Percentiles rank a stretch among this genome's conserved stretches.
Evolutionary conservation across 92 coral and sea anemone species (phyloP).

Genomic region (Epizoanthus scotinus): DNA sequence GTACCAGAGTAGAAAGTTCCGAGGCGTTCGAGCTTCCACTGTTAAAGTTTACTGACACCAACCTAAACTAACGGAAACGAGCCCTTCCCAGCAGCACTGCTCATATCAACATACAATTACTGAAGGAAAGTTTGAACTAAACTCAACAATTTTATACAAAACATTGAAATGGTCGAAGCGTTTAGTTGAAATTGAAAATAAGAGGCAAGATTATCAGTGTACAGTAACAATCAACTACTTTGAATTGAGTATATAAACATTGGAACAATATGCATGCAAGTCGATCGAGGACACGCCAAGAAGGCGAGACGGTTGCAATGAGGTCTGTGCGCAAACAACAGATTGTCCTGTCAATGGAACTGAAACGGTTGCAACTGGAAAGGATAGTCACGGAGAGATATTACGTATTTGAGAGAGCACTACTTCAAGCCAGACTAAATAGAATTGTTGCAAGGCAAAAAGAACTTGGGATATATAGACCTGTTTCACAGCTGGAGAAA

Average conservation of each 20-base stretch:
- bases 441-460: slow-evolving; percentile 72
- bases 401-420: slow-evolving; percentile 74
- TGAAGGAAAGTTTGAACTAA: too few relatives aligned
- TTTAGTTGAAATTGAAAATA: too few relatives aligned
- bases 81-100: too few relatives aligned
- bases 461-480: slow-evolving; percentile 73
- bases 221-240: too few relatives aligned
- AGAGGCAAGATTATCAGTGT: too few relatives aligned
- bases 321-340: slow-evolving; percentile 88
- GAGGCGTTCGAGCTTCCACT: too few relatives aligned
- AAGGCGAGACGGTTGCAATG: slow-evolving; percentile 68
- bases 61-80: too few relatives aligned
- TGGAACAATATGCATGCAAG: background rate
- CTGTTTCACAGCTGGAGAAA: slow-evolving; percentile 28
- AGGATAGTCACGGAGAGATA: slow-evolving; percentile 74
- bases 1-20: too few relatives aligned
- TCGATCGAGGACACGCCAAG: slow-evolving; percentile 1
- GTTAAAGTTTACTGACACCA: too few relatives aligned
- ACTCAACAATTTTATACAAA: too few relatives aligned
- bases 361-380: slow-evolving; percentile 79
- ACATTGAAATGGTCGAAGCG: too few relatives aligned
- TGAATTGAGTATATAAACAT: background rate
- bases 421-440: slow-evolving; percentile 58
- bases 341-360: slow-evolving; percentile 74
- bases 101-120: too few relatives aligned